These are phyloP conservation scores for Sebastes glaucus DNA, from an alignment of 2,797 vertebrate species.

Conservation along the genomic window DNA sequence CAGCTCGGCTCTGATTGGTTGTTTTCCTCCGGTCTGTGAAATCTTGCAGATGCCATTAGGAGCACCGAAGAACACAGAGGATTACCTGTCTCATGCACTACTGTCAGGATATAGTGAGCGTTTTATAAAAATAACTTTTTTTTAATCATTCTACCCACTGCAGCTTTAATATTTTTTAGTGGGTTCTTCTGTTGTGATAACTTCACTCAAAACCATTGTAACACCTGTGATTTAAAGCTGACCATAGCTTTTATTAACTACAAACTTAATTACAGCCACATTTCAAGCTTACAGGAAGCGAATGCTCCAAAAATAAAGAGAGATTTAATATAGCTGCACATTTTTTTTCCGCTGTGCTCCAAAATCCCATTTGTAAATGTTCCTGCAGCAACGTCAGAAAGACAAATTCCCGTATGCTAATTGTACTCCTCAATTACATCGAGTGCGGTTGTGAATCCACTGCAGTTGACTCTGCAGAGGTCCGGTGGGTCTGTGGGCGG, in stretches of 20 bases:
- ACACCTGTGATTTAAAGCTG: not conserved
- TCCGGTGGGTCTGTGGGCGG: slow-evolving; percentile 45
- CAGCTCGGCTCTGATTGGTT: too few species aligned
- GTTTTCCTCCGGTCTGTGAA: too few species aligned
- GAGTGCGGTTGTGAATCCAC: slow-evolving; percentile 19
- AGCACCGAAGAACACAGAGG: too few species aligned
- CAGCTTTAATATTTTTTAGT: too few species aligned
- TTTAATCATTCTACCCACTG: too few species aligned
- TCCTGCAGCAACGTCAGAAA: slow-evolving; percentile 8
- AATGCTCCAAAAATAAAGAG: not conserved
- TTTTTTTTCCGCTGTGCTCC: not conserved
- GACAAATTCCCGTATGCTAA: slow-evolving; percentile 12
- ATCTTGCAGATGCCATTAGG: too few species aligned
- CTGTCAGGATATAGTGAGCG: too few species aligned
- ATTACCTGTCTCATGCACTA: too few species aligned
- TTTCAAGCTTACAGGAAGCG: not conserved
- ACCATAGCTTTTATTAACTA: not conserved
- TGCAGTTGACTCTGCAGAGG: slow-evolving; percentile 37
- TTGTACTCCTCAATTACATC: slow-evolving; percentile 11
- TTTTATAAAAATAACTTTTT: too few species aligned
- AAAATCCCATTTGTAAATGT: not conserved
- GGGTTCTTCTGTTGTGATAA: not conserved
- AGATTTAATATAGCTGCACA: not conserved
- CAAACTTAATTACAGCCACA: not conserved
- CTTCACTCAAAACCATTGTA: not conserved